Percentiles rank a stretch among this genome's conserved stretches.
phyloP scores from a whole-genome alignment of 2,113 vertebrate genomes.

The Manacus vitellinus region DNA sequence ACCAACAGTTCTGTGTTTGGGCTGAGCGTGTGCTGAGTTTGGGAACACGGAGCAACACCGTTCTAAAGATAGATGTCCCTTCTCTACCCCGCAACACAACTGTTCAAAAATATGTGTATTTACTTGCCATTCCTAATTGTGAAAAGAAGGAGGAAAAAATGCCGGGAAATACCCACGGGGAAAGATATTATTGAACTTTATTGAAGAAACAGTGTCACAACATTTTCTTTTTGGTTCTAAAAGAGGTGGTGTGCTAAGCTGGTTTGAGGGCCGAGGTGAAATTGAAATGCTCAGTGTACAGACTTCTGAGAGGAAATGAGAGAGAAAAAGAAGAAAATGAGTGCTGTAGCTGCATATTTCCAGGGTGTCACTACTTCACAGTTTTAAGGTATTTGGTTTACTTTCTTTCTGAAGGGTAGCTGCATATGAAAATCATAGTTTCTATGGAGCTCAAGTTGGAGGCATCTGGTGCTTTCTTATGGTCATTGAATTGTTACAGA shows the following conservation, averaged over 20 bases:
- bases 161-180: not conserved
- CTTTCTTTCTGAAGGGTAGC: not conserved
- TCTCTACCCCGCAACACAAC: slow-evolving; percentile 29
- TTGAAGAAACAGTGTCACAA: slow-evolving; percentile 19
- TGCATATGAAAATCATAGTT: not conserved
- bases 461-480: not conserved
- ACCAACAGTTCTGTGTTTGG: not conserved
- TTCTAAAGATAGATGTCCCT: slow-evolving; percentile 54
- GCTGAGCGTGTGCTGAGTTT: not conserved
- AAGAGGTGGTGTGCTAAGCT: not conserved
- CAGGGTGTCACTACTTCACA: not conserved
- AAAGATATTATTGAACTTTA: not conserved
- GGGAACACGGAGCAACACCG: not conserved
- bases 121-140: slow-evolving; percentile 37
- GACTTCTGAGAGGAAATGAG: not conserved
- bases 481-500: not conserved
- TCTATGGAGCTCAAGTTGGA: not conserved
- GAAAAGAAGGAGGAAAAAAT: not conserved
- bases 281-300: not conserved
- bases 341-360: not conserved
- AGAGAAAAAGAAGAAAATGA: not conserved
- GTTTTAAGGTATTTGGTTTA: not conserved
- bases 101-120: slow-evolving; percentile 40
- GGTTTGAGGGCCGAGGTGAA: slow-evolving; percentile 27
- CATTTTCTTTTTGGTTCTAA: not conserved